Conservation (phyloP, 1,140 invertebrate genomes). For the Pinna nobilis region DNA sequence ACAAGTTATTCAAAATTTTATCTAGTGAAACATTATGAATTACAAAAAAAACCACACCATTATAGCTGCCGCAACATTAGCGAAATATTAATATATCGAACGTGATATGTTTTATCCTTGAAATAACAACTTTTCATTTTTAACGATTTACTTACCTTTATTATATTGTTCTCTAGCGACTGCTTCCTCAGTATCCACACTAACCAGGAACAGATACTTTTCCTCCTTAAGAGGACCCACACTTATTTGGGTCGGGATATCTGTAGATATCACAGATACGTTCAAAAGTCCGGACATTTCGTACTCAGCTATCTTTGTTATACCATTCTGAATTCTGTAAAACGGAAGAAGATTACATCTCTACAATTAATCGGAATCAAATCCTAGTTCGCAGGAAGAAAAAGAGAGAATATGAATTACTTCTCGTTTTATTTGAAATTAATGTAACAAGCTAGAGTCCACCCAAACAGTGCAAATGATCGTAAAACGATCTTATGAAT, state of each 20-base stretch:
- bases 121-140: background rate
- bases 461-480: no score
- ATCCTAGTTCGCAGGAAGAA: no score
- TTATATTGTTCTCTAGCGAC: slow-evolving; percentile 12
- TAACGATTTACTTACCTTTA: slow-evolving; percentile 26
- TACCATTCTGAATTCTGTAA: background rate
- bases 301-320: background rate
- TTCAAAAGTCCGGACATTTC: slow-evolving; percentile 38
- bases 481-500: no score
- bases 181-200: background rate
- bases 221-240: background rate
- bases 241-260: slow-evolving; percentile 30
- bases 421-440: no score
- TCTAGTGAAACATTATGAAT: background rate
- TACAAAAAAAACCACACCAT: background rate
- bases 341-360: no score
- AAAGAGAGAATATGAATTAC: no score
- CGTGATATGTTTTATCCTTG: background rate
- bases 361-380: no score
- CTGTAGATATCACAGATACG: slow-evolving; percentile 53
- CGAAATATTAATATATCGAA: background rate
- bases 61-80: background rate
- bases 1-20: no score
- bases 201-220: slow-evolving; percentile 38
- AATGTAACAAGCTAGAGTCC: no score